These are phyloP conservation scores for Varecia variegata DNA, from an alignment of 2,797 vertebrate genomes.

Conservation along the genomic window DNA sequence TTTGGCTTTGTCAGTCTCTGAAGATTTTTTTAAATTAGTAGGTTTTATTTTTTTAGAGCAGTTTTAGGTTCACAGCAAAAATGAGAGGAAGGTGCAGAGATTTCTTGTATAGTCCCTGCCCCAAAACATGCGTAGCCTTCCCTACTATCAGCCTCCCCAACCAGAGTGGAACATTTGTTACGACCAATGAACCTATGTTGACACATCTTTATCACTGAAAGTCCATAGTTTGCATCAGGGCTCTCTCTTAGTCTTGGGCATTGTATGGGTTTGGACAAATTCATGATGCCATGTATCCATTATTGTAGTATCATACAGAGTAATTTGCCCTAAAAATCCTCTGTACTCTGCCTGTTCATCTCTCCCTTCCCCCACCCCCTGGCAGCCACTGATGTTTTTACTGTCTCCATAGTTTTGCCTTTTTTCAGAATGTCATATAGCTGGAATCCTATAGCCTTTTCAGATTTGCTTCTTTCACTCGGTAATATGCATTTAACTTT, in stretches of 20 bases:
- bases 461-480: not conserved
- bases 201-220: not conserved
- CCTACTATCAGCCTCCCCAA: not conserved
- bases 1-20: not conserved
- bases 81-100: not conserved
- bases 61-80: not conserved
- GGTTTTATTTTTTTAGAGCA: not conserved
- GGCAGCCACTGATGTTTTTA: not conserved
- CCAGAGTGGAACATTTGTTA: not conserved
- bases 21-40: not conserved
- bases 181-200: not conserved
- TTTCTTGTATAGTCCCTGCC: accelerated
- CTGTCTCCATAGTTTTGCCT: not conserved
- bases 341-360: not conserved
- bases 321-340: not conserved
- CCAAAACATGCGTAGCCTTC: accelerated
- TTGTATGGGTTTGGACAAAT: not conserved
- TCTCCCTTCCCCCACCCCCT: not conserved
- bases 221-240: not conserved
- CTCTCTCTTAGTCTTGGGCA: not conserved
- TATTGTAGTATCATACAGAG: not conserved
- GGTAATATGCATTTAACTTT: not conserved
- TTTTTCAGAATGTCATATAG: not conserved
- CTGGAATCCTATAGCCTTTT: not conserved
- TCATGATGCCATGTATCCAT: not conserved